phyloP scores from a whole-genome alignment of 2,888 invertebrate species.

The Gymnosoma rotundatum region DNA sequence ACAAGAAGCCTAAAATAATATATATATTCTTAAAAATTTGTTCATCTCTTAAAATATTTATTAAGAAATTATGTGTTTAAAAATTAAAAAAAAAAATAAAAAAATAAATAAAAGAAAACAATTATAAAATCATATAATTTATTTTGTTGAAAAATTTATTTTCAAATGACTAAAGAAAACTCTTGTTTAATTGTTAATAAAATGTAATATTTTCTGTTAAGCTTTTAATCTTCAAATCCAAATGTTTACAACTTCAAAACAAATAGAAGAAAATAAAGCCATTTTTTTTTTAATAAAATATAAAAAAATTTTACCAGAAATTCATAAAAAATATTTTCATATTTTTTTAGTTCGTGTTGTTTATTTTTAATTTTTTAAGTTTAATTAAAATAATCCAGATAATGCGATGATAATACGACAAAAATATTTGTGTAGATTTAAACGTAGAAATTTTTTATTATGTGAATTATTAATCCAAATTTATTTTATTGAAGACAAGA shows the following conservation, averaged over 20 bases:
- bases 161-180: slow-evolving; percentile 51
- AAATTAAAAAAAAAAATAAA: too few relatives aligned
- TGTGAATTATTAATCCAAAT: slow-evolving; percentile 19
- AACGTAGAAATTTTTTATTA: neutral
- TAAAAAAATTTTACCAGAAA: slow-evolving; percentile 40
- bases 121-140: too few relatives aligned
- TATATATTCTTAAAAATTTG: too few relatives aligned
- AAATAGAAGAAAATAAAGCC: neutral
- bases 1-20: too few relatives aligned
- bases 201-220: neutral
- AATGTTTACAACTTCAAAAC: too few relatives aligned
- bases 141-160: neutral
- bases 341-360: slow-evolving; percentile 16
- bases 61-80: too few relatives aligned
- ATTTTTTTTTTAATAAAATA: slow-evolving; percentile 14
- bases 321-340: slow-evolving; percentile 30
- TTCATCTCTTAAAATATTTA: too few relatives aligned
- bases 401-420: neutral
- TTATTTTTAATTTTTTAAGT: slow-evolving; percentile 6
- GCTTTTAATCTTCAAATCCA: too few relatives aligned
- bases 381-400: slow-evolving; percentile 22
- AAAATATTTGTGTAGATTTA: slow-evolving; percentile 3
- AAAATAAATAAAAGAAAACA: too few relatives aligned
- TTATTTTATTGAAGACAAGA: slow-evolving; percentile 1
- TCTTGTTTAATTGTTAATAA: neutral